Evolutionary conservation across 2,113 vertebrate genomes (phyloP).

Genomic region (Polypterus senegalus): DNA sequence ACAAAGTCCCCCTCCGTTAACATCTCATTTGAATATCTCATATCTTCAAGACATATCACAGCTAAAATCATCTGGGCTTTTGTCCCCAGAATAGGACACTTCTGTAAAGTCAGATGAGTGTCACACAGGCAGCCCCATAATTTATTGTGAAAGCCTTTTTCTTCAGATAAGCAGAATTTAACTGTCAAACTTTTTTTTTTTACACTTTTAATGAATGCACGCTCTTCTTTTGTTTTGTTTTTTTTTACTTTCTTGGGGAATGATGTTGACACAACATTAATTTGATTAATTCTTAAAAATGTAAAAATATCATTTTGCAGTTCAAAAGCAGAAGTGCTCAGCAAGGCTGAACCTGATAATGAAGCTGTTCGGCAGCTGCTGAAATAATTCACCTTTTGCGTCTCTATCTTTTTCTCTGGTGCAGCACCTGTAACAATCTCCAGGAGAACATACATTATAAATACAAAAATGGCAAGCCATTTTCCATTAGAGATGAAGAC

Average conservation of each 20-base stretch:
- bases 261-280: too few relatives aligned
- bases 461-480: conserved; percentile 44
- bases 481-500: conserved; percentile 48
- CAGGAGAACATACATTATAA: conserved; percentile 42
- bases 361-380: too few relatives aligned
- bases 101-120: conserved; percentile 44
- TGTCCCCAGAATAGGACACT: conserved; percentile 45
- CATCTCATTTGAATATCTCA: conserved; percentile 61
- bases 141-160: conserved; percentile 46
- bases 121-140: conserved; percentile 39
- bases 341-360: too few relatives aligned
- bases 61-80: conserved; percentile 50
- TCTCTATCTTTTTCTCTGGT: conserved; percentile 20
- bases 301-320: too few relatives aligned
- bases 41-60: conserved; percentile 56
- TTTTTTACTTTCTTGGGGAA: too few relatives aligned
- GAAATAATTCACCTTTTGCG: too few relatives aligned
- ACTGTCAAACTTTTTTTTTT: conserved; percentile 9
- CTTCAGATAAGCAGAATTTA: conserved; percentile 25
- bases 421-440: conserved; percentile 46
- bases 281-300: too few relatives aligned
- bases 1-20: conserved; percentile 48
- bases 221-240: too few relatives aligned
- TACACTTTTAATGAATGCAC: conserved; percentile 1
- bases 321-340: too few relatives aligned